These are phyloP conservation scores for Ceyx cyanopectus DNA, from an alignment of 2,113 vertebrate genomes.

Conservation along the genomic window DNA sequence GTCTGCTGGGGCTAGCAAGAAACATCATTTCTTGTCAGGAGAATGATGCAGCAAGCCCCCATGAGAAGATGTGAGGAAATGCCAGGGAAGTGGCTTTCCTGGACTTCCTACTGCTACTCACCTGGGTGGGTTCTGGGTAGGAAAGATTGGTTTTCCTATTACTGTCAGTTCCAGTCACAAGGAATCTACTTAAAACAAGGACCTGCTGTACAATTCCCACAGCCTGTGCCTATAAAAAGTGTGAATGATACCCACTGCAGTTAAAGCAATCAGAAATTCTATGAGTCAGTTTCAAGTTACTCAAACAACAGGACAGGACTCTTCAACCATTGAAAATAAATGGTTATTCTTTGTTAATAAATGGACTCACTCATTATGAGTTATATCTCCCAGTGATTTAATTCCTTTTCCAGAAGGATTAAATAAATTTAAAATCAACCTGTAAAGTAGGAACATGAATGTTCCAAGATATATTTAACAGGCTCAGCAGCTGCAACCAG, in stretches of 20 bases:
- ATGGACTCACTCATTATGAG: not conserved
- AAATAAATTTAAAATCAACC: not conserved
- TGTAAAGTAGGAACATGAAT: not conserved
- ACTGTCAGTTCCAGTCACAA: not conserved
- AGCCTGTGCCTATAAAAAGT: not conserved
- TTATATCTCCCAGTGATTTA: not conserved
- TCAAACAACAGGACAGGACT: not conserved
- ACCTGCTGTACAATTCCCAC: not conserved
- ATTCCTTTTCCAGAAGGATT: not conserved
- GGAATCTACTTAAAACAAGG: not conserved
- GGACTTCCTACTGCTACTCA: not conserved
- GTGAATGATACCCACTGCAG: not conserved
- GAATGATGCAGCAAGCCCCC: not conserved
- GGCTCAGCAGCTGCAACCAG: not conserved
- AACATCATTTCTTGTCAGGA: not conserved
- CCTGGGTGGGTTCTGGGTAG: not conserved
- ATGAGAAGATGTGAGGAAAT: not conserved
- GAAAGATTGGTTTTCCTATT: not conserved
- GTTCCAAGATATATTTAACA: not conserved
- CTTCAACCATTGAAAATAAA: not conserved
- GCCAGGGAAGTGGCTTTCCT: not conserved
- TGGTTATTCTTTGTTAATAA: not conserved
- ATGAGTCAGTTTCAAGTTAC: not conserved
- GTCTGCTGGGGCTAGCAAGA: not conserved
- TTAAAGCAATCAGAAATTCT: not conserved